Base-by-base conservation (phyloP, 2,888 invertebrate species). In the Norana najaformis region DNA sequence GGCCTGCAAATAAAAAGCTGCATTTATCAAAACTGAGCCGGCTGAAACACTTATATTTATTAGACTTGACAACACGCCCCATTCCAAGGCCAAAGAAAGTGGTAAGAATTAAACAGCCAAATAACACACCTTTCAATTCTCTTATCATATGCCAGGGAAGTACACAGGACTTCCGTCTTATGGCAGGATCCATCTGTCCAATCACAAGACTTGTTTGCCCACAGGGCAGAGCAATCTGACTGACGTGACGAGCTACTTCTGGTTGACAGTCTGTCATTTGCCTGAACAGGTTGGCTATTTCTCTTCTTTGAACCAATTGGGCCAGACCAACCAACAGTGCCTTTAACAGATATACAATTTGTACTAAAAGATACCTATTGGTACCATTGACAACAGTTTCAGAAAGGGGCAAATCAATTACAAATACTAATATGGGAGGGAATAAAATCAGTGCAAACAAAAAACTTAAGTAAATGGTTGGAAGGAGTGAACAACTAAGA, bases 51-150 rank as follows among this genome's bases (percentile, higher is more conserved):
- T 23, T n/a, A n/a, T n/a, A n/a, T n/a, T 13, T 13, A 53, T 53
- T 30, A 23, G 11, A 53, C 30, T 30, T 30, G 53, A 30, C 23
- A 53, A 69, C 69, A 30, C 69, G n/a, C 95, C 97, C 97, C 88
- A 96, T 6, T 1, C 38, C 18, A 36, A 53, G 16, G n/a, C 83
- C 69, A 69, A 30, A 69, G 3, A 69, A 69, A n/a, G 16, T 69
- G 69, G n/a, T n/a, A n/a, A n/a, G 69, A 69, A 69, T 69, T n/a
- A 69, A 47, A 47, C 6, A 16, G 47, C 23, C 47, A 47, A 47
- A 69, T n/a, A n/a, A n/a, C 69, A 69, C 69, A 69, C 69, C 69
- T 69, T 69, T 69, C 69, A 69, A 69, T 69, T 69, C 69, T 69
- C 69, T 69, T 69, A 69, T 69, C 69, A 69, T 11, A n/a, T 69